These are phyloP conservation scores for Pteropus alecto DNA, from an alignment of 2,113 vertebrate species.

Conservation along the genomic window DNA sequence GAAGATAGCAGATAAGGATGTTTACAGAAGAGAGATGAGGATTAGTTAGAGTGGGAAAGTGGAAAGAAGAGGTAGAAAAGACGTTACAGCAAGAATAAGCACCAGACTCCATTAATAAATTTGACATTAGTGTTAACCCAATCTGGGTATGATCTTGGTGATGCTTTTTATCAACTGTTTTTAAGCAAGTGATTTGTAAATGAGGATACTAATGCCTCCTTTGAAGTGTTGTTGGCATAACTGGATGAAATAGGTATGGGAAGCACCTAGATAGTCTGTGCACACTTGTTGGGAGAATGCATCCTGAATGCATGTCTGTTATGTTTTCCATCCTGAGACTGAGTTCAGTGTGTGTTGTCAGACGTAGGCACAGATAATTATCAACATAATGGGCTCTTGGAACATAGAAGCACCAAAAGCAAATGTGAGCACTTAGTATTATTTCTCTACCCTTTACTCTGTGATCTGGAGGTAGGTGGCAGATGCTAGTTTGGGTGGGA, in stretches of 20 bases:
- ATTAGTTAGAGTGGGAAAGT: background rate
- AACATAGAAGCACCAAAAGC: background rate
- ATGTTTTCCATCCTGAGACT: background rate
- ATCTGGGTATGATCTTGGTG: background rate
- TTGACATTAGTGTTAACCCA: background rate
- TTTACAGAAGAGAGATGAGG: background rate
- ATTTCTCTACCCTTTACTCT: background rate
- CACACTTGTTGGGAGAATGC: background rate
- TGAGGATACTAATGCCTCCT: background rate
- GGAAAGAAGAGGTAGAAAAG: background rate
- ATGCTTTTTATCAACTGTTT: background rate
- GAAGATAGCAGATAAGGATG: background rate
- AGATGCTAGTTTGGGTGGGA: background rate
- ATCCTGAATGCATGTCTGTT: background rate
- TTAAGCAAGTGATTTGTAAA: background rate
- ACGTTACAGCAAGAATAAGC: background rate
- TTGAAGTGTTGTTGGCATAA: background rate
- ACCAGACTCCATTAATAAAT: background rate
- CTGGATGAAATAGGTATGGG: background rate
- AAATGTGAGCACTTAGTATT: background rate
- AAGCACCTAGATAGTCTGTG: background rate
- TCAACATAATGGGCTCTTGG: background rate
- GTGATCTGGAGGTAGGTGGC: background rate
- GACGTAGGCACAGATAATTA: background rate
- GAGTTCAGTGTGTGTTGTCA: background rate